Evolutionary conservation across 2,113 vertebrate species (phyloP).

Genomic region (Acinonyx jubatus): DNA sequence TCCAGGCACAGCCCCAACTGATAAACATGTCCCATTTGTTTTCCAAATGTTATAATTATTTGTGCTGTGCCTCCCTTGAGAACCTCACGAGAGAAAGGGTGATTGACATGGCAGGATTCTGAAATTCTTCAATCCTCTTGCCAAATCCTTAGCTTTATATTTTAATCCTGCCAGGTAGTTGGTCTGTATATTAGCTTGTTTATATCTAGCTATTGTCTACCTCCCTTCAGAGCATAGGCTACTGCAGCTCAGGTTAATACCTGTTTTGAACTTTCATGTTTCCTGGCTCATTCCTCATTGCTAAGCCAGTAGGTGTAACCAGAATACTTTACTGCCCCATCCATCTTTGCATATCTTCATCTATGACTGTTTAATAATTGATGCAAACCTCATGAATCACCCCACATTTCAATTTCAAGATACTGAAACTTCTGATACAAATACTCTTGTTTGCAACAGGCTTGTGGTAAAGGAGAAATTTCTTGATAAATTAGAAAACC

Average conservation of each 20-base stretch:
- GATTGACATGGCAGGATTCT: background rate
- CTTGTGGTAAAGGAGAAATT: background rate
- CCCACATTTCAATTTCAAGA: constrained; percentile 52
- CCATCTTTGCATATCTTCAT: constrained; percentile 51
- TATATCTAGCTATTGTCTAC: background rate
- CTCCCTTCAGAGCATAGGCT: background rate
- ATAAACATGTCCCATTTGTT: background rate
- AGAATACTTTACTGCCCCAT: background rate
- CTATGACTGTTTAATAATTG: constrained; percentile 67
- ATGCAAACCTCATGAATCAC: constrained; percentile 68
- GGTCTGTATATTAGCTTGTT: background rate
- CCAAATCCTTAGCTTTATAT: background rate
- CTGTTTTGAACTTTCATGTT: constrained; percentile 52
- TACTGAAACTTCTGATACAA: background rate
- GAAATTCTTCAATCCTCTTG: background rate
- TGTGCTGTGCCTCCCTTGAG: background rate
- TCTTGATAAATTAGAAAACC: background rate
- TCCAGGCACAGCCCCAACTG: background rate
- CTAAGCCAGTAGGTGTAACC: constrained; percentile 36
- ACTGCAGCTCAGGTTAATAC: background rate
- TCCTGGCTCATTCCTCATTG: constrained; percentile 60
- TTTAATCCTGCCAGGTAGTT: background rate
- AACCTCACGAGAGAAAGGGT: background rate
- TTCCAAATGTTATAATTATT: background rate
- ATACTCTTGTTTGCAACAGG: background rate